Evolutionary conservation across 2,888 invertebrate species (phyloP), one percentile per base, ranked within the genome.

Genomic region (Scaptomyza polygonia): DNA sequence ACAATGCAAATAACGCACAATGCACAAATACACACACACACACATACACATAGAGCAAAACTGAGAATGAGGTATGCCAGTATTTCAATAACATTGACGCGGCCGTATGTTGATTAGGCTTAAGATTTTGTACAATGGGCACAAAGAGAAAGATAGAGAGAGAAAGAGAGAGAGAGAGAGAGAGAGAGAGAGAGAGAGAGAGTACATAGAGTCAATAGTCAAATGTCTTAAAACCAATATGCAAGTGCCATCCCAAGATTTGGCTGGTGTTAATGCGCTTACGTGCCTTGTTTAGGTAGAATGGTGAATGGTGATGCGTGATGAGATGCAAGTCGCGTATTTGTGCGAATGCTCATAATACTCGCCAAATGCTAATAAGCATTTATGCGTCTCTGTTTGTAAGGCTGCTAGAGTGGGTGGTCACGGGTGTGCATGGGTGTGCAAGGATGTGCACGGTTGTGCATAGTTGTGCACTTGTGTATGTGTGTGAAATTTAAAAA

Each of bases 301-400:
- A 39, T 3, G 39, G 25, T 25, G n/a, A n/a, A n/a, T 21, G 21
- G 21, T 21, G 21, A 21, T 21, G 21, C n/a, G n/a, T n/a, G 30
- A 34, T 39, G 16, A 16, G 39, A 27, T 48, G 44, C 48, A 21
- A 27, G 55, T 30, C 30, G 66, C 67, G 65, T 57, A 64, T 67
- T 65, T 65, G 67, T 64, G 27, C 54, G 74, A 77, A 71, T 77
- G 70, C 68, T 71, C 74, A 72, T 79, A 84, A 74, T 72, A 64
- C 70, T 72, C 74, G 68, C 51, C 85, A 62, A 81, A 81, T 79
- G 77, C 77, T 81, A 79, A 84, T 84, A 84, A 79, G 70, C 85
- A 79, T 72, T 77, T 67, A 76, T 56, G 61, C 45, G 30, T 45
- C 63, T 64, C 43, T 55, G 16, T 9, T 21, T 21, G 21, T 21